Evolutionary conservation across 2,797 vertebrate species (phyloP).

Genomic region (Ispidina lecontei): DNA sequence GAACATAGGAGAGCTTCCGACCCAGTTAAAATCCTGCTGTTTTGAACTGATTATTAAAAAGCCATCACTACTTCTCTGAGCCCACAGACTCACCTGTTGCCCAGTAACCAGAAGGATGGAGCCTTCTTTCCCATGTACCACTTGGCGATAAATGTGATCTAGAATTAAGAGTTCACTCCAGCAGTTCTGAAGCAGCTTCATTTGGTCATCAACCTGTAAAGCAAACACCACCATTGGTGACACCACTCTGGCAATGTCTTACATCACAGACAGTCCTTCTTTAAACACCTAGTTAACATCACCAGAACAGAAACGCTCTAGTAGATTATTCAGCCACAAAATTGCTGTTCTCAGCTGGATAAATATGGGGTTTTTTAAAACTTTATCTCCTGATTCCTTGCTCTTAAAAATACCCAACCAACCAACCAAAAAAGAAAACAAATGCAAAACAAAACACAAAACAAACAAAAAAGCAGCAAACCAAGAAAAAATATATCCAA

Average conservation of each 20-base stretch:
- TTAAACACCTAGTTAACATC: neutral
- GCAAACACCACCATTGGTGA: neutral
- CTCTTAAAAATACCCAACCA: neutral
- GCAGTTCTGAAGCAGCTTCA: slow-evolving; percentile 99
- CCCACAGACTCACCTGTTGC: slow-evolving; percentile 89
- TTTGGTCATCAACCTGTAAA: slow-evolving; percentile 97
- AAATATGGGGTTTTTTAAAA: neutral
- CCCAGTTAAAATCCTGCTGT: slow-evolving; percentile 27
- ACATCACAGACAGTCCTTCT: neutral
- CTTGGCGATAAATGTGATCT: slow-evolving; percentile 97
- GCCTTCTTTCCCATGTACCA: slow-evolving; percentile 94
- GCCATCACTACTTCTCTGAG: neutral
- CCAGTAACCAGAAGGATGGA: slow-evolving; percentile 96
- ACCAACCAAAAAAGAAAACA: no score
- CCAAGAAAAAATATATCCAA: neutral
- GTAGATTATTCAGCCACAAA: neutral
- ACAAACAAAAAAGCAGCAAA: neutral
- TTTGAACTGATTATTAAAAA: slow-evolving; percentile 45
- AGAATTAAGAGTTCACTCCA: slow-evolving; percentile 99
- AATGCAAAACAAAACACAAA: neutral
- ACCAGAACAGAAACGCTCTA: neutral
- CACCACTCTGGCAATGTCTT: neutral
- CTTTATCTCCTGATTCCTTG: neutral
- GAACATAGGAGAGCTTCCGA: slow-evolving; percentile 49
- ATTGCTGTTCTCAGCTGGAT: neutral